phyloP scores from a whole-genome alignment of 2,888 invertebrate genomes.

The Frankliniella intonsa region DNA sequence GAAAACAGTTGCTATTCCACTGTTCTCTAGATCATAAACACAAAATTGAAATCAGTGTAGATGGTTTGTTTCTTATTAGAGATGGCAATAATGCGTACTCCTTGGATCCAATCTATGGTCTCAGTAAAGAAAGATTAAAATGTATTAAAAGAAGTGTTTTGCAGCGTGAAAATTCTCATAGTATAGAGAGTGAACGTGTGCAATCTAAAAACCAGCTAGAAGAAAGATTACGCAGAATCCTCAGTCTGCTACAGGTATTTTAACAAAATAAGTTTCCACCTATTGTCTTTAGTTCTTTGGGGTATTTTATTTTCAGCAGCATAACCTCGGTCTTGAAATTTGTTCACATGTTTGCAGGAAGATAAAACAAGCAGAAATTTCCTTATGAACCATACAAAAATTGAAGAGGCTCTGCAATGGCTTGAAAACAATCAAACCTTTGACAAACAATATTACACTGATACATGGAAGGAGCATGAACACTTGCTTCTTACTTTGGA shows the following conservation, averaged over 20 bases:
- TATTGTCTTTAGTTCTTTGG: background rate
- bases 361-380: background rate
- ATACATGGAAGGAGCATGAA: background rate
- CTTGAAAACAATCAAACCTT: background rate
- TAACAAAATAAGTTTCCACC: background rate
- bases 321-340: background rate
- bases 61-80: background rate
- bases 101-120: background rate
- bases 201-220: background rate
- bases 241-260: background rate
- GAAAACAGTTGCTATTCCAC: background rate
- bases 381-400: background rate
- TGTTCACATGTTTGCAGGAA: background rate
- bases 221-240: background rate
- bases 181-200: background rate
- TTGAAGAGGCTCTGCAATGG: too few species aligned
- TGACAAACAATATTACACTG: background rate
- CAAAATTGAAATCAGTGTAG: background rate
- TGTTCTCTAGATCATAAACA: background rate
- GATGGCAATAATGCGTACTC: background rate
- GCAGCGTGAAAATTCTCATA: background rate
- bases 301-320: background rate
- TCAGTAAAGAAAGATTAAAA: background rate
- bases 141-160: background rate
- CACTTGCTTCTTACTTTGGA: background rate